A percentile compares a stretch with the other conserved stretches of the same genome.
Conservation (phyloP, 2,888 invertebrate genomes). For the Boloria euphrosyne region DNA sequence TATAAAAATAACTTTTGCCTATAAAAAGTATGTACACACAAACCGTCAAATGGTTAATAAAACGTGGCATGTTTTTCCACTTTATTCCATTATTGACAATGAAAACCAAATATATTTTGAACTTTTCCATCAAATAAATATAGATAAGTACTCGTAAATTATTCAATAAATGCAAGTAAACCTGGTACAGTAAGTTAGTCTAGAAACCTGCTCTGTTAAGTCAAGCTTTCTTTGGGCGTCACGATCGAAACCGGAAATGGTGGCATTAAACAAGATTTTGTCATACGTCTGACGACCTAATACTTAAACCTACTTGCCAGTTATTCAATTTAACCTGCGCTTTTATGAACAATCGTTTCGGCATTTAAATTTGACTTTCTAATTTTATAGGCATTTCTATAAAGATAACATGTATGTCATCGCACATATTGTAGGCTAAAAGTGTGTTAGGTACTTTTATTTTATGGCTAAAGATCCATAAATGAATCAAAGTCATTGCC, state of each 20-base stretch:
- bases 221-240: constrained; percentile 46
- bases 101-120: no score
- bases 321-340: constrained; percentile 16
- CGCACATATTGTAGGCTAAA: not conserved
- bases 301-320: constrained; percentile 10
- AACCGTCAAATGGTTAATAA: no score
- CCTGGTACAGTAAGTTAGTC: constrained; percentile 11
- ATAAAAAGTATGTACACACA: no score
- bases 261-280: constrained; percentile 24
- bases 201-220: constrained; percentile 32
- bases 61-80: no score
- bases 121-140: no score
- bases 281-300: constrained; percentile 31
- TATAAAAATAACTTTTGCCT: no score
- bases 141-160: no score
- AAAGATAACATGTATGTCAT: constrained; percentile 7
- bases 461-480: no score
- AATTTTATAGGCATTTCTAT: constrained; percentile 11
- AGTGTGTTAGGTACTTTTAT: no score
- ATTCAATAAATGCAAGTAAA: constrained; percentile 5
- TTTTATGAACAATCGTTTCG: constrained; percentile 17
- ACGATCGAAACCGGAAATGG: constrained; percentile 41
- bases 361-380: constrained; percentile 16
- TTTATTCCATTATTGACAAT: no score
- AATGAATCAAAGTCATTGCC: no score